Base-by-base conservation (phyloP, 2,888 invertebrate species). In the Brachyptera putata region DNA sequence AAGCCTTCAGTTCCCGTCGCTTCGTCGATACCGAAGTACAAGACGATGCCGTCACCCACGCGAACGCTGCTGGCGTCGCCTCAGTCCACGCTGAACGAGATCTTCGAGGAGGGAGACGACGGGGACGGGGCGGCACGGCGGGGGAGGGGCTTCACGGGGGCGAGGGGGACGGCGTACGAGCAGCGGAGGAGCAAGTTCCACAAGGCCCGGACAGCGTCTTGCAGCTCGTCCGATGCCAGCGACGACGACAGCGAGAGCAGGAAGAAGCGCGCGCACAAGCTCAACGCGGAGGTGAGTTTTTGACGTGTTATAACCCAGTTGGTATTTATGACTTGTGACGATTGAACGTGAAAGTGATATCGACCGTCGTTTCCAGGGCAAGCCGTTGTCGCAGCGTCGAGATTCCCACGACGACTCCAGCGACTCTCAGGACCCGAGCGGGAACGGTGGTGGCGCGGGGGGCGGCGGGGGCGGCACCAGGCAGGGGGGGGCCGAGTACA, bases 181-280 rank as follows among this genome's bases (percentile, higher is more conserved):
- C 84, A 84, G 68, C 78, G 84, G 34, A 80, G 84, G 55, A 81
- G 82, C 63, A 87, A 87, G 73, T 81, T 86, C 68, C 84, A 85
- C 67, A 87, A 88, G 71, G 82, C 82, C 11, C 77, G 87, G 37
- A 87, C 87, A n/a, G 90, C 92, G 4, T 94, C 94, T 57, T 95
- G 95, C 72, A 94, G 94, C 68, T 95, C 94, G 56, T 95, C 95
- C 0, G 95, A 96, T 74, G 90, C 95, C 4, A 94, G 94, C 62
- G 95, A 95, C 73, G 86, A 86, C 68, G 91, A 91, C 71, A 89
- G 89, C 56, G 91, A 91, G 71, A 82, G 84, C 43, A 83, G 89
- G 64, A 91, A 91, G 72, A 90, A 91, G 71, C 81, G 91, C 57
- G 86, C 87, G 13, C 86, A 89, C 64, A 87, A 86, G 70, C 79